Evolutionary conservation across 2,113 vertebrate genomes (phyloP), one percentile per base, ranked within the genome.

Genomic region (Chrysemys picta): DNA sequence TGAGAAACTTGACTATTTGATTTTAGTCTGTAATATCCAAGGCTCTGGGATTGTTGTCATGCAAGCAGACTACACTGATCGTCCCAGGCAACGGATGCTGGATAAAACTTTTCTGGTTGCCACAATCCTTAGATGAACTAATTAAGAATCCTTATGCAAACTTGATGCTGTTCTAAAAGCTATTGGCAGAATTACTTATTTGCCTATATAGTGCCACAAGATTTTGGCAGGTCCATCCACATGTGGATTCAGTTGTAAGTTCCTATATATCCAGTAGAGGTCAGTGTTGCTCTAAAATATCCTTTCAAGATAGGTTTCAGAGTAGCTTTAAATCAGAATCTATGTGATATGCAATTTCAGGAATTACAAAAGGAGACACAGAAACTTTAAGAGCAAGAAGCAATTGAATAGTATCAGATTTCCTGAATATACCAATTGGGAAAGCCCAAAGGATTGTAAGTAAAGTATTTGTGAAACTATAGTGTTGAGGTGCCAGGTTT

Each of bases 211-310:
- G 16, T 24, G 85, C 56, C 25, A 22, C 54, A 56, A 56, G 10
- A 2, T 8, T 7, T 6, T 45, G 5, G 69, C 78, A 6, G 76
- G 24, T 85, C 50, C 3, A 52, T 75, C 1, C 76, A 1, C 69
- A 52, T 4, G 5, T 72, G 5, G 76, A 38, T 80, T 29, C 83
- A 54, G 87, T 59, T 89, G 95, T 83, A 85, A 1, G 56, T 50
- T 88, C 80, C 54, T 78, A 0, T 8, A 4, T 29, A 65, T 82
- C 96, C 96, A 80, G 94, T 93, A 97, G 97, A 96, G 97, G 97
- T 96, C 88, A 87, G 65, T 49, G 50, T 93, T 96, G 94, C 1
- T 87, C 92, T 38, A 45, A 89, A 95, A 89, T 91, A 86, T 45
- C 87, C 47, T 50, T 57, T n/a, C 47, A 87, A 65, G 90, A 72